Base-by-base conservation (phyloP, 2,888 invertebrate genomes). In the Biston stratarius region DNA sequence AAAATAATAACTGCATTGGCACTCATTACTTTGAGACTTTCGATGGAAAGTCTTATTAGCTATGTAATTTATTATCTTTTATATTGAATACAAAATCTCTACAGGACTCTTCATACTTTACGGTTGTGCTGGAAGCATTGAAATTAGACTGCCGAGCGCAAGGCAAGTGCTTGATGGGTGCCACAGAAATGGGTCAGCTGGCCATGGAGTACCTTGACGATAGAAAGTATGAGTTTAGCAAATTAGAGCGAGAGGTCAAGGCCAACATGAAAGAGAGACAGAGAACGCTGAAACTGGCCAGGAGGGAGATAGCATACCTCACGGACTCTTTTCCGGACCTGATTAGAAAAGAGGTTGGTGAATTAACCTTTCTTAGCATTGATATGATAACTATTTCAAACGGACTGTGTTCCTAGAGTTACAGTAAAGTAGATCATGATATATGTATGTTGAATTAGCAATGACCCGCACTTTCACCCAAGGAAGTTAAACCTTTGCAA, bases 171-270 rank as follows among this genome's bases (percentile, higher is more conserved):
- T 90, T 96, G 75, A 92, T 95, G 83, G 95, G 94, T 33, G 95
- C 96, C 0, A 96, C 95, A 0, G 94, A 95, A 77, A 94, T 96
- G 90, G 96, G 96, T 0, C 96, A 96, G 77, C 84, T 96, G 0
- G 96, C 96, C 0, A 94, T 95, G 74, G 96, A 96, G 79, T 95
- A 96, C 80, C 86, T 96, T 36, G 95, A 96, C 61, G 95, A 96
- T 72, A 89, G 95, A 60, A 95, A 95, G 70, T 94, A 92, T 57
- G 95, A 95, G 75, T 96, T 95, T 78, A 94, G 93, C 74, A 91
- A 90, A 58, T 80, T 96, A 70, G 95, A 96, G 74, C 89, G 89
- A 58, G 93, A 94, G 61, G 95, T 96, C 51, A 95, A 95, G 84
- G 87, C 87, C 5, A 96, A 96, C 74, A 95, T 96, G 95, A 95